These are phyloP conservation scores for Venustoraphidia nigricollis DNA, from an alignment of 2,888 invertebrate species.

Conservation along the genomic window DNA sequence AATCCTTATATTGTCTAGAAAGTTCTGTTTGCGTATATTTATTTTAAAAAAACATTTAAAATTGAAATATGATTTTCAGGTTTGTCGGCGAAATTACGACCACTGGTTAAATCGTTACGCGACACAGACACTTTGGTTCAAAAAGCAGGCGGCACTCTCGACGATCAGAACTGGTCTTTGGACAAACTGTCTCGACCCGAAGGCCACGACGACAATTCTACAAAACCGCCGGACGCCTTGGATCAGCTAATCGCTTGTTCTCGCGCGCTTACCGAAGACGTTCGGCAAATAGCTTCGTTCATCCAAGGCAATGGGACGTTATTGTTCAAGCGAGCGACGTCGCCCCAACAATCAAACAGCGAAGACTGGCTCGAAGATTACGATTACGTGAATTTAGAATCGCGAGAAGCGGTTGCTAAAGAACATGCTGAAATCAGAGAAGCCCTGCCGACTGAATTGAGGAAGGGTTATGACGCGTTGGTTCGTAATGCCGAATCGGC, in stretches of 20 bases:
- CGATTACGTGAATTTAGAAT: slow-evolving; percentile 78
- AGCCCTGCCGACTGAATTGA: slow-evolving; percentile 53
- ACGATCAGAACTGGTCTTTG: slow-evolving; percentile 64
- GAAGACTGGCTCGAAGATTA: slow-evolving; percentile 70
- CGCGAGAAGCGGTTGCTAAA: slow-evolving; percentile 52
- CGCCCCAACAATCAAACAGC: slow-evolving; percentile 23
- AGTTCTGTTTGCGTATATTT: background rate
- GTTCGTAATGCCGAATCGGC: slow-evolving; percentile 56
- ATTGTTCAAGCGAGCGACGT: slow-evolving; percentile 50
- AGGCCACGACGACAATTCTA: slow-evolving; percentile 28
- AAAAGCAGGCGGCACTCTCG: slow-evolving; percentile 57
- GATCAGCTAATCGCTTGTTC: slow-evolving; percentile 82
- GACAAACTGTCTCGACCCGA: slow-evolving; percentile 34
- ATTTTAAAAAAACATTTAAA: background rate
- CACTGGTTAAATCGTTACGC: slow-evolving; percentile 62
- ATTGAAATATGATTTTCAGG: slow-evolving; percentile 21
- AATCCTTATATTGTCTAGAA: background rate
- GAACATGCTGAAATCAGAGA: slow-evolving; percentile 60
- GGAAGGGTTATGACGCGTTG: slow-evolving; percentile 59
- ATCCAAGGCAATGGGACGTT: slow-evolving; percentile 75
- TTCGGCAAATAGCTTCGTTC: slow-evolving; percentile 76
- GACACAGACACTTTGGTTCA: slow-evolving; percentile 68
- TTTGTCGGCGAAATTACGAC: slow-evolving; percentile 55
- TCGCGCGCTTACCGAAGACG: slow-evolving; percentile 75
- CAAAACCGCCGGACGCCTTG: slow-evolving; percentile 60